A percentile compares a stretch with the other conserved stretches of the same genome.
These are phyloP conservation scores for Agapornis roseicollis DNA, from an alignment of 2,113 vertebrate species.

Conservation along the genomic window DNA sequence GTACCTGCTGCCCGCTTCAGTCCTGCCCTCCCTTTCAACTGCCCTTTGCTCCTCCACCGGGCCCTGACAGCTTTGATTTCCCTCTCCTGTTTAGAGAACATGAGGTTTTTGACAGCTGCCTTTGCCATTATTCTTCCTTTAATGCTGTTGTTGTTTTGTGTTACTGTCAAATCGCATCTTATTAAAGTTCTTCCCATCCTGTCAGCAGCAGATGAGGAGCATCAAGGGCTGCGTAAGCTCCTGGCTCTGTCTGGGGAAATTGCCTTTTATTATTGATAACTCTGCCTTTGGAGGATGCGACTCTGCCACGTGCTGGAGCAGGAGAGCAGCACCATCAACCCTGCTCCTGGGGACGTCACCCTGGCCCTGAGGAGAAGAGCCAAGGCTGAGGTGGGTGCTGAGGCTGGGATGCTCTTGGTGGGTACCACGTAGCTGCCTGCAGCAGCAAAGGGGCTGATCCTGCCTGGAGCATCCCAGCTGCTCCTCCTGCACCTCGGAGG, in stretches of 20 bases:
- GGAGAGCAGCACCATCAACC: not conserved
- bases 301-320: not conserved
- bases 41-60: not conserved
- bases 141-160: conserved; percentile 65
- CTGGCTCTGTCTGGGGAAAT: conserved; percentile 10
- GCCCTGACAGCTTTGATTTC: conserved; percentile 39
- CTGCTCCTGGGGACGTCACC: not conserved
- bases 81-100: not conserved
- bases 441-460: not conserved
- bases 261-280: conserved; percentile 55
- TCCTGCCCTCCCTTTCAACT: not conserved
- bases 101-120: conserved; percentile 55
- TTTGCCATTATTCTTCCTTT: conserved; percentile 44
- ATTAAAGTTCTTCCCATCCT: conserved; percentile 42
- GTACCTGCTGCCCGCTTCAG: not conserved
- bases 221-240: not conserved
- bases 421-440: not conserved
- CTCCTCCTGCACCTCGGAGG: accelerated
- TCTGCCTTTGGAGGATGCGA: not conserved
- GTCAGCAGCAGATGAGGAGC: not conserved
- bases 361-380: not conserved
- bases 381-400: not conserved
- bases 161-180: conserved; percentile 56
- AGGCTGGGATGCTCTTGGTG: not conserved
- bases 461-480: not conserved